Base-by-base conservation (phyloP, 2,113 vertebrate species). In the Brachypodius melanocephalos region DNA sequence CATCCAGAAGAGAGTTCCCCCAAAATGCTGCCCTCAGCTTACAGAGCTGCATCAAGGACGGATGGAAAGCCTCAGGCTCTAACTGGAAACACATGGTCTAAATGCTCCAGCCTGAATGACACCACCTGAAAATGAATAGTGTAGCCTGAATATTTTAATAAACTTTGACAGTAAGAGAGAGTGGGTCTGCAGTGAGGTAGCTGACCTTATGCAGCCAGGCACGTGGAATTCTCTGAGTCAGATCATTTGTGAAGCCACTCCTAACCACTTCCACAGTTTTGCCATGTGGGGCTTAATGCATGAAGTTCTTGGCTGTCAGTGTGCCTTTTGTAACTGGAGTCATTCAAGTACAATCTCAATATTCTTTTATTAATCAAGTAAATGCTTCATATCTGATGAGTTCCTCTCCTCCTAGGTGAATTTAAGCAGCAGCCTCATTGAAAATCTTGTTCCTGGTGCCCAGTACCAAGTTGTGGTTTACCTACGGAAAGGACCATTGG, bases 401-500 rank as follows among this genome's bases (percentile, higher is more conserved):
- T 19, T 95, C 12, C 82, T 55, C 57, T 90, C 26, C 83, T 93
- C 45, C 17, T 85, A 99, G 99, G 99, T 99, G 79, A 99, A 99
- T 96, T 98, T 98, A 10, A 99, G 98, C 16, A 99, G 98, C 95
- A 98, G 98, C 89, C 94, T 99, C 85, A 99, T 99, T 97, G 98
- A 96, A 68, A 98, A 98, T 92, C 98, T 99, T 86, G 99, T 98
- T 42, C 99, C 99, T 2, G 99, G 99, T 10, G 99, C 99, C 45
- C 99, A 99, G 97, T 99, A 99, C 96, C 97, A 98, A 68, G 98
- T 99, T 68, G 98, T 99, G 79, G 98, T 99, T 72, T 99, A 98
- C 46, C 97, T 99, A 95, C 97, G 98, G 48, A 99, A 99, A 92
- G 98, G 99, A 8, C 99, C 99, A 0, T 96, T 99, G 85, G 96